Evolutionary conservation across 1,140 invertebrate genomes (phyloP).

Genomic region (Protaetia brevitarsis): DNA sequence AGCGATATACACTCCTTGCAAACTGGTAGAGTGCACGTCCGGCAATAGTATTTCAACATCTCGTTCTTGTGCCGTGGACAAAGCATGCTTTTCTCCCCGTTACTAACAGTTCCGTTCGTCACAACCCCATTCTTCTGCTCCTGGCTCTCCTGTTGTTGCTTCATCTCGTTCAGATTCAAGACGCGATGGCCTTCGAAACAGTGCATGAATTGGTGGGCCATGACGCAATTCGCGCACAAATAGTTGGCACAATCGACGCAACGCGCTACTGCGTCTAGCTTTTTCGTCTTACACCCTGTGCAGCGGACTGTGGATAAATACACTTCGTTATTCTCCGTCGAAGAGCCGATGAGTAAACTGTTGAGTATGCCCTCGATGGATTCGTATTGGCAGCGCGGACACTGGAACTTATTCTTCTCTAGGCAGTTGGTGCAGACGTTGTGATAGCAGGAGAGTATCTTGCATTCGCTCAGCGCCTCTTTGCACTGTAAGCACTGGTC

Average conservation of each 20-base stretch:
- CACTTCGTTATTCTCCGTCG: conserved; percentile 43
- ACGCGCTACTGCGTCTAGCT: conserved; percentile 80
- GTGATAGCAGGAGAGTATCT: conserved; percentile 78
- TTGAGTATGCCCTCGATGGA: conserved; percentile 63
- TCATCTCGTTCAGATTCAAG: conserved; percentile 68
- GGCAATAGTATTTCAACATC: conserved; percentile 86
- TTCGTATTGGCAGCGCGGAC: conserved; percentile 73
- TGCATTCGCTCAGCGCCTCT: conserved; percentile 69
- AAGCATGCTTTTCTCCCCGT: conserved; percentile 63
- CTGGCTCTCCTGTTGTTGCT: conserved; percentile 33
- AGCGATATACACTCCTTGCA: conserved; percentile 91
- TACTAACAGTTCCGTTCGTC: conserved; percentile 28
- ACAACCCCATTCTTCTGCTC: conserved; percentile 45
- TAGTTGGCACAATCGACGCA: conserved; percentile 95
- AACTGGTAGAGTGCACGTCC: conserved; percentile 82
- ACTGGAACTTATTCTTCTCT: conserved; percentile 79
- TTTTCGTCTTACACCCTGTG: conserved; percentile 84
- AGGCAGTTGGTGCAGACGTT: conserved; percentile 78
- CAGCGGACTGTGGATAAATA: conserved; percentile 57
- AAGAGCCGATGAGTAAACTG: conserved; percentile 62
- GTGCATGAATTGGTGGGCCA: conserved; percentile 98
- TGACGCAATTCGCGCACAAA: conserved; percentile 93
- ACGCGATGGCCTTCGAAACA: conserved; percentile 96
- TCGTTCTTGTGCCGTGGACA: conserved; percentile 85
- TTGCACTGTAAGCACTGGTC: conserved; percentile 77